phyloP scores from a whole-genome alignment of 1,140 invertebrate species.

The Manduca sexta region DNA sequence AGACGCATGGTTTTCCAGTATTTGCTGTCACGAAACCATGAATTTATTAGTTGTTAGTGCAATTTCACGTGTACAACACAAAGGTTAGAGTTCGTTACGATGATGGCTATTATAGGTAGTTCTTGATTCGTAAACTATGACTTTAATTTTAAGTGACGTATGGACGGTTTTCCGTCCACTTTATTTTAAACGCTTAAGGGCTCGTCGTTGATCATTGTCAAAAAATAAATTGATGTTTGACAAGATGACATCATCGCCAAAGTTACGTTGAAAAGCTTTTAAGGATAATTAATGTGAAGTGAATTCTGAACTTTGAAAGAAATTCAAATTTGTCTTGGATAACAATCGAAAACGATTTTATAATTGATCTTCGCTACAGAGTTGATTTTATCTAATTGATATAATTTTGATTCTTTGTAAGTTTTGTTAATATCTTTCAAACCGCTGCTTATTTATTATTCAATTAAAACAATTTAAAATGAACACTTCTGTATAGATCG shows the following conservation, averaged over 20 bases:
- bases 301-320: slow-evolving; percentile 29
- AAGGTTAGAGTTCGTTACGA: slow-evolving; percentile 14
- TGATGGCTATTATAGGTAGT: slow-evolving; percentile 13
- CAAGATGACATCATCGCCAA: slow-evolving; percentile 58
- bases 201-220: slow-evolving; percentile 63
- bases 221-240: slow-evolving; percentile 65
- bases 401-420: not conserved
- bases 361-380: not conserved
- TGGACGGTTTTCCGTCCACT: slow-evolving; percentile 23
- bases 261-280: slow-evolving; percentile 58
- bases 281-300: slow-evolving; percentile 60
- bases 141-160: slow-evolving; percentile 13
- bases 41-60: slow-evolving; percentile 39
- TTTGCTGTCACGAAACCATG: slow-evolving; percentile 53
- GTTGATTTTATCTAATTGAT: slow-evolving; percentile 5
- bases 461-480: too few relatives aligned
- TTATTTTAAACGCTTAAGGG: not conserved
- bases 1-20: slow-evolving; percentile 44
- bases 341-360: slow-evolving; percentile 23
- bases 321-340: slow-evolving; percentile 36
- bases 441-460: too few relatives aligned
- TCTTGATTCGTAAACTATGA: slow-evolving; percentile 1
- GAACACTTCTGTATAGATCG: not conserved
- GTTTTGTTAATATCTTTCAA: too few relatives aligned
- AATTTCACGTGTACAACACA: slow-evolving; percentile 23